Evolutionary conservation across 1,140 invertebrate species (phyloP).

Genomic region (Bombus soroeensis): DNA sequence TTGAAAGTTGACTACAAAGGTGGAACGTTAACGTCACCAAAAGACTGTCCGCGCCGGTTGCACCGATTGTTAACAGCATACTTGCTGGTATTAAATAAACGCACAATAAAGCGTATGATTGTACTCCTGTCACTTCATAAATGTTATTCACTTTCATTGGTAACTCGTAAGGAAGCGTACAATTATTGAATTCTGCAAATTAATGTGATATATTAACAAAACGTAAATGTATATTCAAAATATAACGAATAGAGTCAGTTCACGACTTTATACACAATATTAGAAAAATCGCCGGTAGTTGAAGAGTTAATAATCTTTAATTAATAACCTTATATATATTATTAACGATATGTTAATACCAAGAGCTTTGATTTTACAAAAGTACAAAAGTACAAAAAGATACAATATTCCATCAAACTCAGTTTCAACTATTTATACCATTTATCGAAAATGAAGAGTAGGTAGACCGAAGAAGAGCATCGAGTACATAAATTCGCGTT

Average conservation of each 20-base stretch:
- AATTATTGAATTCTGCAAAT: conserved; percentile 57
- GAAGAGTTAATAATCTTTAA: no score
- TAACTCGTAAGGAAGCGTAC: conserved; percentile 48
- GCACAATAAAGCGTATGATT: conserved; percentile 49
- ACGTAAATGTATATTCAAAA: not conserved
- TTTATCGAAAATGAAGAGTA: not conserved
- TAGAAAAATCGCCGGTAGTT: no score
- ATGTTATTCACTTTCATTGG: conserved; percentile 37
- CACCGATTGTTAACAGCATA: conserved; percentile 44
- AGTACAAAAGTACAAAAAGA: no score
- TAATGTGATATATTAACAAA: not conserved
- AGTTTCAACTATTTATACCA: not conserved
- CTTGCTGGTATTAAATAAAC: conserved; percentile 39
- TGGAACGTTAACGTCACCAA: conserved; percentile 52
- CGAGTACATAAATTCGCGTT: conserved; percentile 37
- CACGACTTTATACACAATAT: no score
- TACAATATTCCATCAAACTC: not conserved
- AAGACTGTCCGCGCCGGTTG: conserved; percentile 49
- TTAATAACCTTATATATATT: no score
- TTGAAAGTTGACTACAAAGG: conserved; percentile 51
- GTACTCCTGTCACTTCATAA: conserved; percentile 46
- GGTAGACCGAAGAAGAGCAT: no score
- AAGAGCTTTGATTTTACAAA: no score
- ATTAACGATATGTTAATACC: no score
- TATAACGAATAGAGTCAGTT: no score